Conservation (phyloP, 2,888 invertebrate species). For the Spodoptera littoralis region DNA sequence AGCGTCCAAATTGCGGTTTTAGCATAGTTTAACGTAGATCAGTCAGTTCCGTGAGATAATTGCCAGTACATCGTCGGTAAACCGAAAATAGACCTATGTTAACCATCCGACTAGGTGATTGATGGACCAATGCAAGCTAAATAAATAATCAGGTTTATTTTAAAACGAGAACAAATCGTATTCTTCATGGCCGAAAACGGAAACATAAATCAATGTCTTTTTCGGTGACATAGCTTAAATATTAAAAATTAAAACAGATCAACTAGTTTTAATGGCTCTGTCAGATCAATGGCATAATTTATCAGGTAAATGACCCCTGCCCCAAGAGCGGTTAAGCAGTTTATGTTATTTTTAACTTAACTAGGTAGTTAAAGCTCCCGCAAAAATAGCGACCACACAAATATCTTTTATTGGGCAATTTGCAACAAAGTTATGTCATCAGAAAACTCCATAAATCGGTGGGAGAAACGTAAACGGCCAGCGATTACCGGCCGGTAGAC, state of each 20-base stretch:
- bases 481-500: constrained; percentile 73
- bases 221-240: background rate
- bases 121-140: constrained; percentile 1
- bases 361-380: constrained; percentile 49
- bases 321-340: background rate
- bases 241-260: background rate
- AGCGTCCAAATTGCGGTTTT: constrained; percentile 68
- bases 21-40: constrained; percentile 58
- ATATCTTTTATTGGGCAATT: constrained; percentile 85
- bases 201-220: constrained; percentile 23
- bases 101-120: constrained; percentile 29
- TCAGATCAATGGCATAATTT: too few relatives aligned
- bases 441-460: constrained; percentile 80
- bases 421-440: constrained; percentile 82
- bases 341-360: background rate
- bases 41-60: constrained; percentile 64
- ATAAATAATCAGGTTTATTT: constrained; percentile 23
- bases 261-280: too few relatives aligned
- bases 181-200: constrained; percentile 9
- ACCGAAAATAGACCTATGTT: constrained; percentile 36
- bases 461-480: constrained; percentile 76
- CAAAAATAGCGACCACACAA: constrained; percentile 74
- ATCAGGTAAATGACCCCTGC: too few relatives aligned
- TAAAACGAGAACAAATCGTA: constrained; percentile 8
- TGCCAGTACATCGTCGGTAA: constrained; percentile 49